Percentiles rank a stretch among this genome's conserved stretches.
These are phyloP conservation scores for Myanophis thanlyinensis DNA, from an alignment of 2,113 vertebrate genomes.

Conservation along the genomic window DNA sequence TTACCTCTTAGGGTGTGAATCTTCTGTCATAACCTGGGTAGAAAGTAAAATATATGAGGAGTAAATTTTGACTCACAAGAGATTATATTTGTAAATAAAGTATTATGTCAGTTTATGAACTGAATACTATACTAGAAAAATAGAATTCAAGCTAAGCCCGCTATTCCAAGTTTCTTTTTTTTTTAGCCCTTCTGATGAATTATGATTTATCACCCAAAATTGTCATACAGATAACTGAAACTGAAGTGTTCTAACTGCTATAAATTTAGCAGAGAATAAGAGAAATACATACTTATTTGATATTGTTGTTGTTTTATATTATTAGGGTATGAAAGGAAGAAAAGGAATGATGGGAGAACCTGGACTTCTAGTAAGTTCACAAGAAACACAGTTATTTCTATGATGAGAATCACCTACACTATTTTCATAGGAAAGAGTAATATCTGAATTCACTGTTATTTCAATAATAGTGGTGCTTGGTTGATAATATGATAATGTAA, in stretches of 20 bases:
- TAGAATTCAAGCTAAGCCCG: background rate
- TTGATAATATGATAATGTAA: background rate
- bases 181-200: background rate
- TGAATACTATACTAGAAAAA: background rate
- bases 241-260: background rate
- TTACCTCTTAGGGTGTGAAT: background rate
- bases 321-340: constrained; percentile 70
- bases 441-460: background rate
- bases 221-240: background rate
- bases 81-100: background rate
- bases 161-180: background rate
- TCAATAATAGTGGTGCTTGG: background rate
- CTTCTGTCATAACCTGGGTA: background rate
- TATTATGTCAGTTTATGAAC: background rate
- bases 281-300: background rate
- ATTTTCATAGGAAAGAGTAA: background rate
- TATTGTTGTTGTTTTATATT: constrained; percentile 20
- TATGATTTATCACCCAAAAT: background rate
- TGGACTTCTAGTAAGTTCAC: constrained; percentile 70
- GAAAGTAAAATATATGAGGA: background rate
- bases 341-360: constrained; percentile 77
- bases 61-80: background rate
- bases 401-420: background rate
- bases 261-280: background rate
- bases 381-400: background rate